phyloP scores from a whole-genome alignment of 2,888 invertebrate species.

The Eurytoma californica region DNA sequence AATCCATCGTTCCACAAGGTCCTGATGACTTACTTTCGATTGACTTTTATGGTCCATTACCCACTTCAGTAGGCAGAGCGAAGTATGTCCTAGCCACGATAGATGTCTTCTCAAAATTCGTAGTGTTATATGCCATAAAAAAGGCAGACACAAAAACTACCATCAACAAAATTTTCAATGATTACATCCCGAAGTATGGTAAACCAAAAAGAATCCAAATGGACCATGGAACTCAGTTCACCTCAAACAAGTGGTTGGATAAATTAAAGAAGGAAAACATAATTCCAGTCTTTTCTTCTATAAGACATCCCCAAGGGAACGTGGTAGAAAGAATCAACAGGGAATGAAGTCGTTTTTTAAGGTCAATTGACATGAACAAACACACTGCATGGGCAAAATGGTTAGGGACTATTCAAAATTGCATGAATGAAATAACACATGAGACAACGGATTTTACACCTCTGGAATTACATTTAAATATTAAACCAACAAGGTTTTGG shows the following conservation, averaged over 20 bases:
- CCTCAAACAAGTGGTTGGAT: conserved; percentile 3
- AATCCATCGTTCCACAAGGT: conserved; percentile 17
- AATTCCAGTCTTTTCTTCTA: neutral
- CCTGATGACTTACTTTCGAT: conserved; percentile 48
- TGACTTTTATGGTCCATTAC: conserved; percentile 54
- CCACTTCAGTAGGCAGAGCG: conserved; percentile 19
- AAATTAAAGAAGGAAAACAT: neutral
- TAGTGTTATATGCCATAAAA: conserved; percentile 50
- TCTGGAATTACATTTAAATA: conserved; percentile 10
- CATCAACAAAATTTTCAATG: neutral
- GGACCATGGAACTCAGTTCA: conserved; percentile 34
- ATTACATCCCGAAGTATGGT: conserved; percentile 20
- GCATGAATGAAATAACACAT: conserved; percentile 22
- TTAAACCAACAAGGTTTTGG: too few species aligned
- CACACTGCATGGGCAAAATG: conserved; percentile 13
- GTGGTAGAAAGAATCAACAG: conserved; percentile 13
- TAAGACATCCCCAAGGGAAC: conserved; percentile 28
- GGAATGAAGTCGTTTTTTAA: conserved; percentile 18
- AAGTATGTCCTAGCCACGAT: conserved; percentile 50
- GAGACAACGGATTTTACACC: conserved; percentile 30
- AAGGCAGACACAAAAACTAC: conserved; percentile 37
- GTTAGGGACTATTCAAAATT: neutral
- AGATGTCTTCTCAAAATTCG: conserved; percentile 57
- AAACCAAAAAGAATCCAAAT: neutral
- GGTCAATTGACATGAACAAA: neutral